Percentiles rank a stretch among this genome's conserved stretches.
Conservation (phyloP, 2,113 vertebrate species). For the Vanacampus margaritifer region DNA sequence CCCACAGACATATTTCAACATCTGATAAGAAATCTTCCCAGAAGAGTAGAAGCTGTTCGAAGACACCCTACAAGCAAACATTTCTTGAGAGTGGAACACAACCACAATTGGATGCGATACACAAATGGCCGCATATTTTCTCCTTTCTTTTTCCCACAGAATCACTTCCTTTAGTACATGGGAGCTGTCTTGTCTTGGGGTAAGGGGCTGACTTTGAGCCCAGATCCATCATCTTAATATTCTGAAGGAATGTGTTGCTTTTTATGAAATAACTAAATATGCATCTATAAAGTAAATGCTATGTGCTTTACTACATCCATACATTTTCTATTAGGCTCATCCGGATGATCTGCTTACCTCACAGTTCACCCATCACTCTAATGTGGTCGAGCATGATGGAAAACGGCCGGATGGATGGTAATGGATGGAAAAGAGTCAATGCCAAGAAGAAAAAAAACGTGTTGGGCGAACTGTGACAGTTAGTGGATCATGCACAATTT, state of each 20-base stretch:
- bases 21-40: not conserved
- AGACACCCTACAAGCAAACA: not conserved
- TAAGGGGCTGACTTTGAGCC: not conserved
- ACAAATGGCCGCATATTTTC: not conserved
- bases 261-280: not conserved
- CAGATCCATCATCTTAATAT: not conserved
- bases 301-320: not conserved
- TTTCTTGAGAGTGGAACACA: not conserved
- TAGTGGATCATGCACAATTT: too few species aligned
- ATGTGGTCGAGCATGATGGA: too few species aligned
- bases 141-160: not conserved
- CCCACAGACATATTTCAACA: not conserved
- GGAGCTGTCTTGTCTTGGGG: not conserved
- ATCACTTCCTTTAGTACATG: not conserved
- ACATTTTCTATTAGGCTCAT: not conserved
- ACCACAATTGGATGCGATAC: not conserved
- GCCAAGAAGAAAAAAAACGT: too few species aligned
- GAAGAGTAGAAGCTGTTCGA: not conserved
- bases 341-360: too few species aligned
- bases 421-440: too few species aligned
- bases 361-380: too few species aligned
- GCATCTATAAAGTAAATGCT: not conserved
- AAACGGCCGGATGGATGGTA: too few species aligned
- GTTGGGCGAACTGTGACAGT: too few species aligned
- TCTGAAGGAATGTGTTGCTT: not conserved